Base-by-base conservation (phyloP, 2,888 invertebrate species). In the Dynastes maya region DNA sequence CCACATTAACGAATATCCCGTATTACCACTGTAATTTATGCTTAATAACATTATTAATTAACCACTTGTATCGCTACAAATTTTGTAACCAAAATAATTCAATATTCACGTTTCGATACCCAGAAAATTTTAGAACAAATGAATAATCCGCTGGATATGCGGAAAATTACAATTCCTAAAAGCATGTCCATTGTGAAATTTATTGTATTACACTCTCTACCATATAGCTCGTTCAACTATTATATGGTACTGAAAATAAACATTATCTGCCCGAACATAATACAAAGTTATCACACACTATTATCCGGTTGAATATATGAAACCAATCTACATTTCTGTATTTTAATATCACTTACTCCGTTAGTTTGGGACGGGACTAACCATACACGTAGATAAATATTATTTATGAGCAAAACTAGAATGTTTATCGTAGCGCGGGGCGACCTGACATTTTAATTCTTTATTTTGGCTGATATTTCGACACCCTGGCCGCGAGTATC, bases 241-340 rank as follows among this genome's bases (percentile, higher is more conserved):
- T 22, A 49, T 45, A 45, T 16, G 22, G 45, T 49, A 67, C 49
- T 49, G 67, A 67, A 67, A 67, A 67, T 27, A 45, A 40, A 65
- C 65, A 49, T 67, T 67, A 67, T 67, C 67, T 27, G 22, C 49
- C 6, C 45, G 45, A 49, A 49, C 27, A 67, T 67, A 45, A 67
- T 49, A 67, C 27, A 45, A 22, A 67, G 45, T 49, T 67, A 67
- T 45, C 67, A 32, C 67, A n/a, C 67, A 22, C 67, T 49, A 67
- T 67, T 67, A 67, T 67, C 67, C 67, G 67, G 67, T 67, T 45
- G 67, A 67, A 67, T 67, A 67, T 67, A 67, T 67, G 67, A 67
- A 67, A 45, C 67, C 67, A 67, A 67, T 67, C 13, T 49, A 49
- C 67, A 67, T 67, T 67, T 67, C 67, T 49, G 67, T 67, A 27